Percentiles rank a stretch among this genome's conserved stretches.
Conservation (phyloP, 1,140 invertebrate genomes). For the Eurytemora carolleeae region DNA sequence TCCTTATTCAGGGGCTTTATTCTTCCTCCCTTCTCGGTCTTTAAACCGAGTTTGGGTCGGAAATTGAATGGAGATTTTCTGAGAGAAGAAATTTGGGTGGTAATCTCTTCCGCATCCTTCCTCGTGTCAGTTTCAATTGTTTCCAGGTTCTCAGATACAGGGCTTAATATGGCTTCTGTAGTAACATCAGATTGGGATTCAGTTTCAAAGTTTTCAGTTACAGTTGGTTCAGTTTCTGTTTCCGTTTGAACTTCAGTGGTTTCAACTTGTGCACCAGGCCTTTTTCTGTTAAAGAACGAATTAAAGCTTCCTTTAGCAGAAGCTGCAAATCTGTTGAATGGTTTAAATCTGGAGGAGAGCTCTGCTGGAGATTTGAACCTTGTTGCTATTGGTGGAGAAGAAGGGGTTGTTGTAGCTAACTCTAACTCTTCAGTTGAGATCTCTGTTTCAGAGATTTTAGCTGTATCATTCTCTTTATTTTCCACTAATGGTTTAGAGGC, state of each 20-base stretch:
- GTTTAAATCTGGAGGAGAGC: no score
- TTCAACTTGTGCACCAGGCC: not conserved
- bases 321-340: no score
- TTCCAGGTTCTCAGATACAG: no score
- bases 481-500: no score
- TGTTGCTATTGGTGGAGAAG: not conserved
- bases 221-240: not conserved
- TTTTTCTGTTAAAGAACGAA: not conserved
- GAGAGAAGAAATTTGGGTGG: not conserved
- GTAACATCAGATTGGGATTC: no score
- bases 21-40: not conserved
- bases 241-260: not conserved
- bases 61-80: not conserved
- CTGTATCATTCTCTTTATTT: no score
- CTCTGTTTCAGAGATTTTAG: not conserved
- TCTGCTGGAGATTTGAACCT: not conserved
- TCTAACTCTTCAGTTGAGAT: not conserved
- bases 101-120: no score
- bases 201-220: no score
- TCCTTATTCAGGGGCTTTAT: not conserved
- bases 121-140: no score
- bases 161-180: no score
- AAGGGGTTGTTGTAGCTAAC: not conserved
- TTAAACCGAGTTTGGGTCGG: not conserved
- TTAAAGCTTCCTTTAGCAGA: not conserved